A percentile compares a stretch with the other conserved stretches of the same genome.
Conservation (phyloP, 2,113 vertebrate genomes). For the Penelope pileata region DNA sequence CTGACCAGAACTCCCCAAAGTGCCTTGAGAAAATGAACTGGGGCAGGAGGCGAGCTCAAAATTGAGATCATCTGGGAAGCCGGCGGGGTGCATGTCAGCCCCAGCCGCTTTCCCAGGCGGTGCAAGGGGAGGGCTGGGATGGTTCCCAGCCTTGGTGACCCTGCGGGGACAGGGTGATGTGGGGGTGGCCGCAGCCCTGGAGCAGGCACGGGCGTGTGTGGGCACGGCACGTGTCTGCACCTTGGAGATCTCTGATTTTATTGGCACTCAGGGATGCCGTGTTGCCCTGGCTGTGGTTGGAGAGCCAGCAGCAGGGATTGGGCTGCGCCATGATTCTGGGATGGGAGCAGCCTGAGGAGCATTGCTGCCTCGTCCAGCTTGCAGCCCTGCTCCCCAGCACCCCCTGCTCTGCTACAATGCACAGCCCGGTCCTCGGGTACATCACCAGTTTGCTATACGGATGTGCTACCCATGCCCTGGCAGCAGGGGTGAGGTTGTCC, state of each 20-base stretch:
- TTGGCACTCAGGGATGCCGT: neutral
- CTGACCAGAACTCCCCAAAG: neutral
- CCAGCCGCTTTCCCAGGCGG: constrained; percentile 6
- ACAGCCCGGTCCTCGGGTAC: no score
- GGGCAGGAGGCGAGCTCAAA: neutral
- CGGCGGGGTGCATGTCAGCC: neutral
- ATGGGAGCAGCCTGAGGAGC: neutral
- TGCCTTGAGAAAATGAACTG: neutral
- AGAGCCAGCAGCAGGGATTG: neutral
- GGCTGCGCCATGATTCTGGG: fast-evolving
- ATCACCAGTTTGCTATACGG: neutral
- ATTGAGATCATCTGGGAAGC: constrained; percentile 45
- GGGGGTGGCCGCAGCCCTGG: neutral
- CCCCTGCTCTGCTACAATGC: neutral
- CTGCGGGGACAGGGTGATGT: fast-evolving
- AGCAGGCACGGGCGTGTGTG: neutral
- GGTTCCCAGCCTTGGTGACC: neutral
- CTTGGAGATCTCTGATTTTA: neutral
- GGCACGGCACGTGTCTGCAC: fast-evolving
- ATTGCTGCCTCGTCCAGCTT: neutral
- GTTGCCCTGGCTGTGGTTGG: neutral
- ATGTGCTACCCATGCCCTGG: neutral
- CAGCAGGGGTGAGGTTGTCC: neutral
- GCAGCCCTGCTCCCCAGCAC: neutral
- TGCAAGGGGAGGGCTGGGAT: neutral